Evolutionary conservation across 2,113 vertebrate species (phyloP), one percentile per base, ranked within the genome.

Genomic region (Todiramphus chloris): DNA sequence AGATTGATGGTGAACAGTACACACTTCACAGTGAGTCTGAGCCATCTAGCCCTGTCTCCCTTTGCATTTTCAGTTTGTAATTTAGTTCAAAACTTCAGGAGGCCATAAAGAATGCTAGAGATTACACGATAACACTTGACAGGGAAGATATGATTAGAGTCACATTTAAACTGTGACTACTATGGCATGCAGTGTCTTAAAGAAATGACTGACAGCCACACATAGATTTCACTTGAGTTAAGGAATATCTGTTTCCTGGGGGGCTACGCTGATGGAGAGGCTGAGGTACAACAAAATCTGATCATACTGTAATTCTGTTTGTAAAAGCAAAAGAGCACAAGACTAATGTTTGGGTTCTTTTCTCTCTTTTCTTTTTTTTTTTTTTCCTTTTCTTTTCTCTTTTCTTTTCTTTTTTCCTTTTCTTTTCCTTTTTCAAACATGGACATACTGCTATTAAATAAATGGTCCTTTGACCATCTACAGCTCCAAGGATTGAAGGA

Each of bases 21-120:
- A 0, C 0, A 0, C 35, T 72, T 82, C 62, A 41, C 31, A 60
- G 59, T 8, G 50, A 94, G 87, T 46, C 76, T 25, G 69, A 94
- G 68, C 68, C 94, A 95, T 60, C 35, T 59, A 79, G 53, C 25
- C 48, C 43, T 9, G 7, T 43, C 43, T 60, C 16, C 59, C 64
- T 94, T 86, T 75, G 69, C 64, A 93, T 89, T 94, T 94, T 74
- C 39, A 44, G 55, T 55, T 79, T 27, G 55, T 27, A 91, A 87
- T 91, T 85, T 88, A 51, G 58, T 80, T 95, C 94, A 91, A 90
- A 87, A 81, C 64, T 95, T 77, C 72, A 79, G 55, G 69, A 93
- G 75, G 72, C 43, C 69, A 50, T 70, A 95, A 92, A 94, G 56
- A 89, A 92, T 46, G 56, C 43, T 64, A 58, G 67, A 31, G 59